A percentile compares a stretch with the other conserved stretches of the same genome.
phyloP scores from a whole-genome alignment of 1,140 invertebrate species.

The Cepaea nemoralis region DNA sequence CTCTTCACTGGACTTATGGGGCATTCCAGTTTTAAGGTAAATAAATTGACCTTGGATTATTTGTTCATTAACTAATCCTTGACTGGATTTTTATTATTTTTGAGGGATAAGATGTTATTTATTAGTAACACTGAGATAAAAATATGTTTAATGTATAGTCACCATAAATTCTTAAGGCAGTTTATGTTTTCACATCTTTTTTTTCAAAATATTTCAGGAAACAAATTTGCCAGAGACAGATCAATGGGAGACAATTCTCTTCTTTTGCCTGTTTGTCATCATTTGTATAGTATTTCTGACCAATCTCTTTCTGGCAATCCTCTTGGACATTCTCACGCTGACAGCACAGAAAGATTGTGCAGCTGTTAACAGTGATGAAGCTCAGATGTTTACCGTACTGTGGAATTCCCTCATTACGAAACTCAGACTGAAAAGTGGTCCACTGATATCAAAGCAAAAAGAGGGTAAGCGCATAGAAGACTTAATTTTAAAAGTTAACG shows the following conservation, averaged over 20 bases:
- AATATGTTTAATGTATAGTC: too few species aligned
- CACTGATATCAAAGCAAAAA: not conserved
- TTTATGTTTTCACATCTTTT: too few species aligned
- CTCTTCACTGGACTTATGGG: constrained; percentile 77
- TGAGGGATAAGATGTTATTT: too few species aligned
- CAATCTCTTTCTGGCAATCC: constrained; percentile 58
- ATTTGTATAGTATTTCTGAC: constrained; percentile 51
- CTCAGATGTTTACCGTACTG: constrained; percentile 18
- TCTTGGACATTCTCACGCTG: constrained; percentile 51
- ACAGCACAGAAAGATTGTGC: constrained; percentile 21
- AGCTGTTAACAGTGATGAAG: constrained; percentile 14
- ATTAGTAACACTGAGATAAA: too few species aligned
- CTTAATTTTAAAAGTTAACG: too few species aligned
- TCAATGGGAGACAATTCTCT: constrained; percentile 38
- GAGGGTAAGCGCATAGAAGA: not conserved
- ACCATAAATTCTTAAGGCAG: too few species aligned
- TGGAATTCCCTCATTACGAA: not conserved
- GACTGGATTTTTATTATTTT: too few species aligned
- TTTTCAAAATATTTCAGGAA: constrained; percentile 29
- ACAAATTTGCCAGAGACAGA: constrained; percentile 50
- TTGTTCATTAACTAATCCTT: too few species aligned
- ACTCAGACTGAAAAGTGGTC: not conserved
- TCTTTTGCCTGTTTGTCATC: constrained; percentile 53
- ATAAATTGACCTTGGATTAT: not conserved
- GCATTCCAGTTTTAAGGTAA: constrained; percentile 71